Evolutionary conservation across 2,888 invertebrate genomes (phyloP).

Genomic region (Nudaria mundana): DNA sequence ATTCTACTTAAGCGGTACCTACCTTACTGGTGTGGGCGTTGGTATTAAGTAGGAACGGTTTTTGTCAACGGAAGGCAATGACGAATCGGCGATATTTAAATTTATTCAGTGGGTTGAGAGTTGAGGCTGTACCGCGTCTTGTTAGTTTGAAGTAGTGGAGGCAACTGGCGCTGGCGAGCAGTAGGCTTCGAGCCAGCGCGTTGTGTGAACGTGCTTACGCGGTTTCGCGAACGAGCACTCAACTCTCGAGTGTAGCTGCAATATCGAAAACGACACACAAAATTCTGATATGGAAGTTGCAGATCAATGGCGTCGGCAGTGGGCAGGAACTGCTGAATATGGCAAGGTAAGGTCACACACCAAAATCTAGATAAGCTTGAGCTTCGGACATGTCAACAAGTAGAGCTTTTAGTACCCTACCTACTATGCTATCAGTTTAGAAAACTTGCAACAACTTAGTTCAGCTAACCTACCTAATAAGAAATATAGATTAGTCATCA

Average conservation of each 20-base stretch:
- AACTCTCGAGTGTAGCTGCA: slow-evolving; percentile 74
- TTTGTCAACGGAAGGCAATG: slow-evolving; percentile 70
- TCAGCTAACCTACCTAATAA: too few relatives aligned
- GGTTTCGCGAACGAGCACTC: slow-evolving; percentile 44
- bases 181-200: slow-evolving; percentile 65
- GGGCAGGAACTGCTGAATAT: slow-evolving; percentile 76
- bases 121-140: slow-evolving; percentile 38
- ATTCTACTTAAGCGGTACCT: slow-evolving; percentile 53
- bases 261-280: slow-evolving; percentile 49
- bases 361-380: slow-evolving; percentile 14
- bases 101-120: slow-evolving; percentile 61
- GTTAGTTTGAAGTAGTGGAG: slow-evolving; percentile 33
- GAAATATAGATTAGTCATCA: too few relatives aligned
- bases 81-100: slow-evolving; percentile 68
- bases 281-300: slow-evolving; percentile 68
- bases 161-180: slow-evolving; percentile 29
- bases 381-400: neutral
- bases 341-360: slow-evolving; percentile 64
- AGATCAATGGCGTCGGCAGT: slow-evolving; percentile 76
- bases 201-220: slow-evolving; percentile 55
- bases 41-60: slow-evolving; percentile 67
- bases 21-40: slow-evolving; percentile 62
- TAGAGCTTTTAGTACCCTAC: neutral
- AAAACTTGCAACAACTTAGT: neutral
- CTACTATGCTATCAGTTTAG: too few relatives aligned